Percentiles rank a stretch among this genome's conserved stretches.
phyloP scores from a whole-genome alignment of 2,113 vertebrate genomes.

The Acanthochromis polyacanthus region DNA sequence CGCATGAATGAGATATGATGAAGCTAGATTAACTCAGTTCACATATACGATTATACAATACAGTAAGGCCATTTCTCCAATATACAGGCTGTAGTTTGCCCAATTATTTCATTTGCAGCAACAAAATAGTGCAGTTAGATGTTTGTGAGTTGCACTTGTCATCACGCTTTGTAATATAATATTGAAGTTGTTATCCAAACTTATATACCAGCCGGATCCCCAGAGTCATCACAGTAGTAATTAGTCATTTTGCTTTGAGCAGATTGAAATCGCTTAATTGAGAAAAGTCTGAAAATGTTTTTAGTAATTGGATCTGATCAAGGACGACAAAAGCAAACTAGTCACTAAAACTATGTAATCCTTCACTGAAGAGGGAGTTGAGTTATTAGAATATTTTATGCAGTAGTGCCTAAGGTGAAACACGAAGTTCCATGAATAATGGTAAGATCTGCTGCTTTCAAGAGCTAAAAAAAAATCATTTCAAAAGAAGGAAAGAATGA shows the following conservation, averaged over 20 bases:
- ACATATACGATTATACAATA: constrained; percentile 18
- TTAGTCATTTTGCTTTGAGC: neutral
- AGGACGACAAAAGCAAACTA: constrained; percentile 15
- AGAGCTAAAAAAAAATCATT: constrained; percentile 1
- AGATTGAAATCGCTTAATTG: constrained; percentile 9
- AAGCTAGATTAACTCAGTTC: constrained; percentile 20
- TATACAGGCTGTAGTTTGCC: neutral
- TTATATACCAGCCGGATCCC: neutral
- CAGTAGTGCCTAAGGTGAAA: constrained; percentile 7
- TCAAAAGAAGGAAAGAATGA: neutral
- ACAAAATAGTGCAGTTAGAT: constrained; percentile 12
- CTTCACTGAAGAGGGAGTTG: neutral
- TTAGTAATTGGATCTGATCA: constrained; percentile 29
- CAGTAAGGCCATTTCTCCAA: neutral
- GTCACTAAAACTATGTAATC: constrained; percentile 3
- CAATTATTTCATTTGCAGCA: constrained; percentile 27
- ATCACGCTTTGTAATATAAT: neutral
- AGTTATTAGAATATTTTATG: neutral
- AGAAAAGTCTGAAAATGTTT: constrained; percentile 18
- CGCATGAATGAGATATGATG: constrained; percentile 35
- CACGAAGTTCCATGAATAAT: constrained; percentile 10
- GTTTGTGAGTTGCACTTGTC: constrained; percentile 9
- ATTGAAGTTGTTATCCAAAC: constrained; percentile 19
- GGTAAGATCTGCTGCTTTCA: constrained; percentile 9
- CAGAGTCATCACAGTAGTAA: neutral